phyloP scores from a whole-genome alignment of 1,140 invertebrate genomes.

The Zeugodacus cucurbitae region DNA sequence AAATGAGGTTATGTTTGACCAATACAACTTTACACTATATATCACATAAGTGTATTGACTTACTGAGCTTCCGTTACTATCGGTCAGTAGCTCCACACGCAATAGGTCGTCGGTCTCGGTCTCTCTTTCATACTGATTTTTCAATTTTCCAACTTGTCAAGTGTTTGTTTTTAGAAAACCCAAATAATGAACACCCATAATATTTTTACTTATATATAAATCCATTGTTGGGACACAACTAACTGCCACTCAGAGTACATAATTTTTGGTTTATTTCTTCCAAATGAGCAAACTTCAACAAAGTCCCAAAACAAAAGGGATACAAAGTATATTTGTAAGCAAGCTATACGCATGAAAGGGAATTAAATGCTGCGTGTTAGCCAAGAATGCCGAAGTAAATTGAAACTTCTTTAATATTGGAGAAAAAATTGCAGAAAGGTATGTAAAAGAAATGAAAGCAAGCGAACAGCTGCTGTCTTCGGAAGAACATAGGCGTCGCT shows the following conservation, averaged over 20 bases:
- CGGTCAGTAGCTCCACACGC: too few relatives aligned
- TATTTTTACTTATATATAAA: neutral
- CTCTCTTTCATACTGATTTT: too few relatives aligned
- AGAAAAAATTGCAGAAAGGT: neutral
- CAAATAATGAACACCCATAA: too few relatives aligned
- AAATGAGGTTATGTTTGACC: too few relatives aligned
- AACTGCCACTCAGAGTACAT: neutral
- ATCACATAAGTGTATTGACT: too few relatives aligned
- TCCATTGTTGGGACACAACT: neutral
- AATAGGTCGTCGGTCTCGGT: too few relatives aligned
- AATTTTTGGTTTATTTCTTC: constrained; percentile 15
- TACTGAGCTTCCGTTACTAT: too few relatives aligned
- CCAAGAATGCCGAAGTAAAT: constrained; percentile 2
- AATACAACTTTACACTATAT: too few relatives aligned
- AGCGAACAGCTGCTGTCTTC: neutral
- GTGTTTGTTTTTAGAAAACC: too few relatives aligned
- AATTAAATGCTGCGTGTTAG: neutral
- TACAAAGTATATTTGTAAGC: neutral
- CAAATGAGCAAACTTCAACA: constrained; percentile 31
- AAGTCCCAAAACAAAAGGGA: neutral
- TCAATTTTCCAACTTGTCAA: too few relatives aligned
- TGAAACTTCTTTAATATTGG: neutral
- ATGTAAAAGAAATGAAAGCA: neutral
- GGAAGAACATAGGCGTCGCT: neutral
- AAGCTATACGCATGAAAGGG: neutral